Conservation (phyloP, 2,797 vertebrate species). For the Mastacembelus armatus region DNA sequence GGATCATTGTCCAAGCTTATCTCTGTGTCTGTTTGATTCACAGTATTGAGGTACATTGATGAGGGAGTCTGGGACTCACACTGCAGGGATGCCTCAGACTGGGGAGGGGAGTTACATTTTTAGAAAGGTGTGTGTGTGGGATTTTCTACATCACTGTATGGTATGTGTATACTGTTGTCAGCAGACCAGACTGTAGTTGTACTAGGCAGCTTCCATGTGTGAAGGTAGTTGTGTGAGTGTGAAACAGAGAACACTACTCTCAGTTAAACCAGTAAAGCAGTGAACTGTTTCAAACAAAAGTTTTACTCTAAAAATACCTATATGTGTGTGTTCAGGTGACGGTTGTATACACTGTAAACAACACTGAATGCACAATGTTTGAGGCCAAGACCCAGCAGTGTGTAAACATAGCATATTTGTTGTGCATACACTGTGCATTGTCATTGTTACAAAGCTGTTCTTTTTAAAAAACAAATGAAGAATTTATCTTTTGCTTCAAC, state of each 20-base stretch:
- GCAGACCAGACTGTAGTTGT: constrained; percentile 8
- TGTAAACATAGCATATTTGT: neutral
- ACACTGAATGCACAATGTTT: neutral
- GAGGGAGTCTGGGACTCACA: constrained; percentile 58
- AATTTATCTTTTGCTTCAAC: neutral
- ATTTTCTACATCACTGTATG: constrained; percentile 25
- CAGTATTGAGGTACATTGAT: constrained; percentile 61
- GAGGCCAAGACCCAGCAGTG: neutral
- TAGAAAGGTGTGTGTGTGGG: constrained; percentile 11
- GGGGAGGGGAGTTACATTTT: constrained; percentile 5
- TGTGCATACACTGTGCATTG: neutral
- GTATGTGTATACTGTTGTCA: constrained; percentile 7
- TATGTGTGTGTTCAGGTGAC: too few species aligned
- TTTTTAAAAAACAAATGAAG: neutral
- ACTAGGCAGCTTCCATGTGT: neutral
- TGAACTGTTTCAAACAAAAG: too few species aligned
- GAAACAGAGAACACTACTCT: neutral
- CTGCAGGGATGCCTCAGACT: constrained; percentile 37
- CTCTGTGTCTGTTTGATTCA: constrained; percentile 47
- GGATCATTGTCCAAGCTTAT: constrained; percentile 73
- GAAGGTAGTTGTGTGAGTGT: neutral
- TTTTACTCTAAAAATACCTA: neutral
- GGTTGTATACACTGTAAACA: too few species aligned
- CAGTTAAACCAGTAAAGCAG: too few species aligned
- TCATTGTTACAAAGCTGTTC: neutral